Percentiles rank a stretch among this genome's conserved stretches.
These are phyloP conservation scores for Seira sanloemensis DNA, from an alignment of 2,888 invertebrate genomes.

Conservation along the genomic window DNA sequence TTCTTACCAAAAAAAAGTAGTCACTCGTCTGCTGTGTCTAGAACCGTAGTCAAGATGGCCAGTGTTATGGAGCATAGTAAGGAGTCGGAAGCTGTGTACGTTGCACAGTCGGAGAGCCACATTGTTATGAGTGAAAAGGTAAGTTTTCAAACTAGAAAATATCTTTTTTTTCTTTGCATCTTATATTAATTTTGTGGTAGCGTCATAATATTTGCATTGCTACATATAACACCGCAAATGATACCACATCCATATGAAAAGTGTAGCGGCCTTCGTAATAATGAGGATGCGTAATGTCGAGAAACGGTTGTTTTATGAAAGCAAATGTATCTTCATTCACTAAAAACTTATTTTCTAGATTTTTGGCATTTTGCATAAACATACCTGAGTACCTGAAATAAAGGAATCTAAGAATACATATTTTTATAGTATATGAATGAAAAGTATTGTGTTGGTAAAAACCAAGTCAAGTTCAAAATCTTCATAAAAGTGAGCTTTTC, in stretches of 20 bases:
- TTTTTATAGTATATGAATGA: not conserved
- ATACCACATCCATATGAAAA: too few relatives aligned
- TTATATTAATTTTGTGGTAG: too few relatives aligned
- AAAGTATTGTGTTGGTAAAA: not conserved
- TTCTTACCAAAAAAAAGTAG: too few relatives aligned
- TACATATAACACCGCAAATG: too few relatives aligned
- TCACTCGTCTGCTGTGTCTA: too few relatives aligned
- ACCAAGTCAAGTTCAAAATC: not conserved
- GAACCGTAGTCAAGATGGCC: constrained; percentile 43
- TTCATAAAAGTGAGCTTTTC: not conserved
- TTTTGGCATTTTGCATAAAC: not conserved
- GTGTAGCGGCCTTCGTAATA: too few relatives aligned
- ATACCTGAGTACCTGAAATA: not conserved
- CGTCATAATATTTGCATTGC: too few relatives aligned
- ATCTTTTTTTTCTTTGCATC: too few relatives aligned
- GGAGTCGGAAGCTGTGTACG: constrained; percentile 89
- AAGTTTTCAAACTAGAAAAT: constrained; percentile 22
- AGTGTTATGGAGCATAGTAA: constrained; percentile 73
- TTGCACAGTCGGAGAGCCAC: constrained; percentile 95
- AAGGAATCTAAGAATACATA: not conserved
- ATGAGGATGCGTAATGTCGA: too few relatives aligned
- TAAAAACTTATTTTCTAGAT: not conserved
- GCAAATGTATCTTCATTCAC: not conserved
- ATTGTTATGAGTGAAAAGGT: constrained; percentile 99
- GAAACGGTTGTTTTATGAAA: too few relatives aligned